Evolutionary conservation across 2,797 vertebrate species (phyloP).

Genomic region (Amniataba percoides): DNA sequence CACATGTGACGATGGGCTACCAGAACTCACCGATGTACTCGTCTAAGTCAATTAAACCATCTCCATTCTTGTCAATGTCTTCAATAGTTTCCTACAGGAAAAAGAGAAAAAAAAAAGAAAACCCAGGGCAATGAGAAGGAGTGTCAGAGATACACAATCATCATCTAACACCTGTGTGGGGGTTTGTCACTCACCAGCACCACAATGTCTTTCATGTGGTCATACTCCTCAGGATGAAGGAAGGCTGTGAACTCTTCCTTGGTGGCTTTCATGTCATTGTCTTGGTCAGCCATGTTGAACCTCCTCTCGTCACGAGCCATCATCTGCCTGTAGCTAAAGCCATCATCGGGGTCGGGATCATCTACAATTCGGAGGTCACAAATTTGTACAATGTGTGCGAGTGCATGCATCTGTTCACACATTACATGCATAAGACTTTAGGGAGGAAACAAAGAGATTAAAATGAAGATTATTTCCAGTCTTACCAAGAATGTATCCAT

Average conservation of each 20-base stretch:
- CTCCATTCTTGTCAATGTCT: conserved; percentile 98
- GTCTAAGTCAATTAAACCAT: conserved; percentile 95
- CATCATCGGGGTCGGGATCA: conserved; percentile 94
- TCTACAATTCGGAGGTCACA: conserved; percentile 80
- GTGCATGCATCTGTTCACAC: background rate
- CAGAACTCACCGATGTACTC: conserved; percentile 94
- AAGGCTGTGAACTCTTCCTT: conserved; percentile 99
- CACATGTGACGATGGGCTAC: background rate
- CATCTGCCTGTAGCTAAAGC: conserved; percentile 98
- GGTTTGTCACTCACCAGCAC: conserved; percentile 88
- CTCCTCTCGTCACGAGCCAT: conserved; percentile 96
- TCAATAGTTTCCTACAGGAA: conserved; percentile 95
- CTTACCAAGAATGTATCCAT: conserved; percentile 95
- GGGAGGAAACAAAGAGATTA: background rate
- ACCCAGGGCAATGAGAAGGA: conserved; percentile 4
- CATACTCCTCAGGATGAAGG: conserved; percentile 96
- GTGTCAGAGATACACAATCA: background rate
- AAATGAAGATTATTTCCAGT: background rate
- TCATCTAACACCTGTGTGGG: conserved; percentile 1
- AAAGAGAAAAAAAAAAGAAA: conserved; percentile 23
- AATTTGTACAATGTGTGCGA: background rate
- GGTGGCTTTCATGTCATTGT: conserved; percentile 90
- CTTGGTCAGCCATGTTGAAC: conserved; percentile 94
- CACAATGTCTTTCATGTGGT: conserved; percentile 99
- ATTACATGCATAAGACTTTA: background rate